Percentiles rank a stretch among this genome's conserved stretches.
phyloP scores from a whole-genome alignment of 1,140 invertebrate genomes.

The Streblospio benedicti region DNA sequence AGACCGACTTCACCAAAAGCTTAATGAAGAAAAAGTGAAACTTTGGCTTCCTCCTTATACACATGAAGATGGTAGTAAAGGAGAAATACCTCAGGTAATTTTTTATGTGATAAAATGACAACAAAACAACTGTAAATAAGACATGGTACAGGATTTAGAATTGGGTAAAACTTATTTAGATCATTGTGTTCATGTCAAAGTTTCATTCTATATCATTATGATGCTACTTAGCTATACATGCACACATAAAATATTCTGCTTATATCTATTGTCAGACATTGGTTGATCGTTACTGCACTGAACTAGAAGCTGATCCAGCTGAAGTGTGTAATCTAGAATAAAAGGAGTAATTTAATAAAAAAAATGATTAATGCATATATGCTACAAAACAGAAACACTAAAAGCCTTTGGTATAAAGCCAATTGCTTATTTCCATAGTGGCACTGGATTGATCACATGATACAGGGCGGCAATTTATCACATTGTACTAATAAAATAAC shows the following conservation, averaged over 20 bases:
- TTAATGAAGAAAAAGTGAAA: conserved; percentile 60
- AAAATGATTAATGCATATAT: no score
- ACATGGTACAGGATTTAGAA: conserved; percentile 12
- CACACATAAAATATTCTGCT: conserved; percentile 11
- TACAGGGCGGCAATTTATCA: no score
- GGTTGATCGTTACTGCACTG: conserved; percentile 50
- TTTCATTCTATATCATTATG: neutral
- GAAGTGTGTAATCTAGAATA: conserved; percentile 48
- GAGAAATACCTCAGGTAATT: conserved; percentile 41
- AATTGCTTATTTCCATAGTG: no score
- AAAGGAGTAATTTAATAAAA: no score
- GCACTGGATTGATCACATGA: no score
- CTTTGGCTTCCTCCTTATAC: conserved; percentile 65
- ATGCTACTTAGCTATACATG: conserved; percentile 9
- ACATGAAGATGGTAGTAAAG: conserved; percentile 48
- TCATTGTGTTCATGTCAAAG: no score
- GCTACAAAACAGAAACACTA: no score
- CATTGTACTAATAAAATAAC: no score
- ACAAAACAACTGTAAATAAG: conserved; percentile 4
- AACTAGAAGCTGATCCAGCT: conserved; percentile 50
- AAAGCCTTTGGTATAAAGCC: no score
- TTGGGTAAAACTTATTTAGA: neutral
- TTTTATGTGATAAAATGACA: neutral
- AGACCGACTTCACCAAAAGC: no score
- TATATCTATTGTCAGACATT: conserved; percentile 52